Evolutionary conservation across 2,113 vertebrate genomes (phyloP).

Genomic region (Hypocryptadius cinnamomeus): DNA sequence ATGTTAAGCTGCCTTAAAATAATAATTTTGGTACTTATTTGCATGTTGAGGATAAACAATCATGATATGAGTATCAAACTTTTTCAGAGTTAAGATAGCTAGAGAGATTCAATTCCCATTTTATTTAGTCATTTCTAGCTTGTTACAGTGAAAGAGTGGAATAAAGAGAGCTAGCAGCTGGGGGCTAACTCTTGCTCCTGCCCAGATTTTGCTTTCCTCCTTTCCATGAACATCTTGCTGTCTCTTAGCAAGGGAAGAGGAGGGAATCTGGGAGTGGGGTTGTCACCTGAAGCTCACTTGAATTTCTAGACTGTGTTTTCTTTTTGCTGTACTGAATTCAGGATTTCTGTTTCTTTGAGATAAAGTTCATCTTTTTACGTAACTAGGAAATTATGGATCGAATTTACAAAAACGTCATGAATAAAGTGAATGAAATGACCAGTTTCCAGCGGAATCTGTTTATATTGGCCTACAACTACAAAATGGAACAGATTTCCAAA

Average conservation of each 20-base stretch:
- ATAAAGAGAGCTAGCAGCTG: not conserved
- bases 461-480: constrained; percentile 93
- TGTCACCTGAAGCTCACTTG: not conserved
- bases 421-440: constrained; percentile 89
- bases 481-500: constrained; percentile 90
- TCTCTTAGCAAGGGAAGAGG: not conserved
- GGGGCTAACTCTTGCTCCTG: not conserved
- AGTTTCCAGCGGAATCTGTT: constrained; percentile 84
- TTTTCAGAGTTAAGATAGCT: not conserved
- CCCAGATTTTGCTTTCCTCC: not conserved
- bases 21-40: not conserved
- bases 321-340: not conserved
- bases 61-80: not conserved
- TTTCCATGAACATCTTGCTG: not conserved
- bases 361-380: not conserved
- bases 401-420: constrained; percentile 95
- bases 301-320: not conserved
- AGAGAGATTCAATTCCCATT: not conserved
- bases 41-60: not conserved
- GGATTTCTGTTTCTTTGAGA: not conserved
- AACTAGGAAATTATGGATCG: constrained; percentile 95
- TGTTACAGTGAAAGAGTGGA: not conserved
- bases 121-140: not conserved
- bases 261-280: not conserved
- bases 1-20: not conserved